These are phyloP conservation scores for Coelopa pilipes DNA, from an alignment of 2,888 invertebrate species.

Conservation along the genomic window DNA sequence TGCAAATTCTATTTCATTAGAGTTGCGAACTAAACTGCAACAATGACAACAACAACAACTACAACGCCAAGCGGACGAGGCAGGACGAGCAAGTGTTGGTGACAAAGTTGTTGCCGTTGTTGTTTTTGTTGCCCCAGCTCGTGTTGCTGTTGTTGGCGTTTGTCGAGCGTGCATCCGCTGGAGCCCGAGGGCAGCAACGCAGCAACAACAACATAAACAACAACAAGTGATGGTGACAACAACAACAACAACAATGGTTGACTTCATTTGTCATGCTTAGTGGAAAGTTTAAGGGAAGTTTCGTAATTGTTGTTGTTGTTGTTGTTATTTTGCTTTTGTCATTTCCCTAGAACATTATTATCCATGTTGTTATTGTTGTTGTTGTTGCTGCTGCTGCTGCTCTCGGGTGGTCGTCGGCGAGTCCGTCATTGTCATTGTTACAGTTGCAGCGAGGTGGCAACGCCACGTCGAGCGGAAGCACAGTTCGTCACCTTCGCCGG, in stretches of 20 bases:
- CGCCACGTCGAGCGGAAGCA: not conserved
- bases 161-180: conserved; percentile 16
- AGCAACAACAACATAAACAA: not conserved
- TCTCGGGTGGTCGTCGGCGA: not conserved
- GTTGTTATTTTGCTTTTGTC: not conserved
- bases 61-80: not conserved
- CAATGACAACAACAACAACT: not conserved
- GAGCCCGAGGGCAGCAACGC: conserved; percentile 3
- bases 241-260: conserved; percentile 14
- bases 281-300: not conserved
- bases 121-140: no score
- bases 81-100: not conserved
- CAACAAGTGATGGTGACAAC: conserved; percentile 1
- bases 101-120: no score
- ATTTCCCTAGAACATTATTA: no score
- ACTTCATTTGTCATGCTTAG: conserved; percentile 28
- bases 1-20: conserved; percentile 7
- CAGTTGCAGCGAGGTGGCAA: not conserved
- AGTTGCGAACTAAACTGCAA: not conserved
- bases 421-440: not conserved
- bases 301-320: not conserved
- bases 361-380: not conserved
- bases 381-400: not conserved
- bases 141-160: not conserved
- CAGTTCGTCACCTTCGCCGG: conserved; percentile 1